These are phyloP conservation scores for Protobothrops mucrosquamatus DNA, from an alignment of 2,113 vertebrate species.

Conservation along the genomic window DNA sequence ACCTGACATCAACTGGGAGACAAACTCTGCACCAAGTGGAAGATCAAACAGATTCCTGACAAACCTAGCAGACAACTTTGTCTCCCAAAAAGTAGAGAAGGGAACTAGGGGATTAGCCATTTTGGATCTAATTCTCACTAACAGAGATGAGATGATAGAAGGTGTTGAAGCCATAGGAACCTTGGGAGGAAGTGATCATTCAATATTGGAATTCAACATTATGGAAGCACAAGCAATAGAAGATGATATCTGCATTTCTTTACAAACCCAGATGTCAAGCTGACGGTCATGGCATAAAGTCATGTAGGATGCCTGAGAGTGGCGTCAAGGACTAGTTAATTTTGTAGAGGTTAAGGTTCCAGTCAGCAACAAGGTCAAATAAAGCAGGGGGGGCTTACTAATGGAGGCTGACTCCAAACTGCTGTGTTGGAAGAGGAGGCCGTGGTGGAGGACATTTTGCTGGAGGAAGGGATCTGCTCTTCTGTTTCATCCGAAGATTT, in stretches of 20 bases:
- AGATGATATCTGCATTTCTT: not conserved
- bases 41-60: too few species aligned
- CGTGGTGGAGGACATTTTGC: conserved; percentile 73
- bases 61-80: too few species aligned
- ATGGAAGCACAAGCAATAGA: too few species aligned
- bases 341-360: not conserved
- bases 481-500: conserved; percentile 67
- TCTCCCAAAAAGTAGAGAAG: too few species aligned
- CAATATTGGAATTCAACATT: too few species aligned
- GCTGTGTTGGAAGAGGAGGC: conserved; percentile 85
- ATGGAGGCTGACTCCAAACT: conserved; percentile 86
- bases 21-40: too few species aligned
- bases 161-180: too few species aligned
- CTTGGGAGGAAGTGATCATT: too few species aligned
- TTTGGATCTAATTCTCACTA: too few species aligned
- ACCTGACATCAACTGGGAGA: too few species aligned
- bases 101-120: too few species aligned
- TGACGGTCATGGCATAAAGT: not conserved
- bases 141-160: too few species aligned
- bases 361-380: fast-evolving
- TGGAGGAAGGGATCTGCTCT: conserved; percentile 50
- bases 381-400: conserved; percentile 73
- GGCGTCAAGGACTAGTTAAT: not conserved
- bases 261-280: not conserved
- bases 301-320: not conserved